Percentiles rank a stretch among this genome's conserved stretches.
phyloP scores from a whole-genome alignment of 2,113 vertebrate species.

The Nothobranchius kuhntae region DNA sequence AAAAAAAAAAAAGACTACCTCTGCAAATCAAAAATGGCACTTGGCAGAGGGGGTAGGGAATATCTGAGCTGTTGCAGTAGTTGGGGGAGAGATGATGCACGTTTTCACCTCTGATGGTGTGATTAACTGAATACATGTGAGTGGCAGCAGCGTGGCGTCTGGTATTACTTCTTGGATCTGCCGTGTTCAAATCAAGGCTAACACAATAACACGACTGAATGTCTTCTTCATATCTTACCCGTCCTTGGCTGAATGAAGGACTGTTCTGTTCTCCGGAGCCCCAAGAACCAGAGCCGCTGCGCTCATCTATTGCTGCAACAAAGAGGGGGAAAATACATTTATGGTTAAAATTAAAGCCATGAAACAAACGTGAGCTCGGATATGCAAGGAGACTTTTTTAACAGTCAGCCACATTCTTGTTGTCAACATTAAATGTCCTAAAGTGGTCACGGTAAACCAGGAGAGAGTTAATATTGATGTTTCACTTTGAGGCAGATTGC shows the following conservation, averaged over 20 bases:
- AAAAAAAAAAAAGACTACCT: constrained; percentile 28
- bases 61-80: constrained; percentile 29
- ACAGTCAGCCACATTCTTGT: constrained; percentile 7
- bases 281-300: constrained; percentile 91
- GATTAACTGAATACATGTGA: constrained; percentile 38
- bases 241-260: constrained; percentile 90
- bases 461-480: constrained; percentile 39
- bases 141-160: constrained; percentile 49
- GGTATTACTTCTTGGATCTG: constrained; percentile 46
- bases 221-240: constrained; percentile 80
- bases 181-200: constrained; percentile 36
- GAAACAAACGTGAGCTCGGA: neutral
- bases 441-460: constrained; percentile 41
- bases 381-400: neutral
- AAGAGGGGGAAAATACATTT: constrained; percentile 20
- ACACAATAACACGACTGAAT: constrained; percentile 3
- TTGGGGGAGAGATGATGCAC: constrained; percentile 20
- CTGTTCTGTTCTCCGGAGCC: constrained; percentile 90
- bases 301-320: constrained; percentile 87
- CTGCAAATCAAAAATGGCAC: constrained; percentile 68
- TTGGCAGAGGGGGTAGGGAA: constrained; percentile 35
- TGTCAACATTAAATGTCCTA: constrained; percentile 11
- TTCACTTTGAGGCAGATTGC: constrained; percentile 32
- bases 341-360: neutral
- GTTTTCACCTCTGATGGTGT: constrained; percentile 35